Base-by-base conservation (phyloP, 2,888 invertebrate genomes). In the Antheraea assamensis region DNA sequence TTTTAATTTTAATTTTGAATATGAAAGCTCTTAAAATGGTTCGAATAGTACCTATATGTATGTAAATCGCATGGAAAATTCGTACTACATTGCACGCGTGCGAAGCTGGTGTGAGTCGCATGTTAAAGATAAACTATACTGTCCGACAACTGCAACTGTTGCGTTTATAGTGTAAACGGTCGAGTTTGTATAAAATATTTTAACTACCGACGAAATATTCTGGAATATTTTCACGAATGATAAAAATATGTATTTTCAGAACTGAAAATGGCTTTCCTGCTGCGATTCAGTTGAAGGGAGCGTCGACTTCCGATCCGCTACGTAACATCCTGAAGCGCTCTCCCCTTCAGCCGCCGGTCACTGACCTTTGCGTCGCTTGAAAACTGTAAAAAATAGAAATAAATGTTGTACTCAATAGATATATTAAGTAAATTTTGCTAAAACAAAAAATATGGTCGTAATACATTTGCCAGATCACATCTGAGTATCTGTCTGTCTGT, bases 291-390 rank as follows among this genome's bases (percentile, higher is more conserved):
- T 64, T 75, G 76, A 77, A 77, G 75, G 77, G 78, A 79, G 77
- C 80, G 77, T 76, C 73, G 77, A 82, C 77, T 81, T 85, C 84
- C 85, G 83, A 80, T 81, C 77, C 79, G 70, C 76, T 78, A 81
- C 81, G 80, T 83, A 78, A 81, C 80, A 72, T 82, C 84, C 85
- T 80, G 78, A 64, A 74, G 61, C 71, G 49, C 58, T 47, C 70
- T 64, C 75, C 71, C 52, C 66, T 52, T 55, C 70, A n/a, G 70
- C 77, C 75, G 76, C 78, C 78, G 77, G 72, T 77, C 75, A 70
- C 76, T 42, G 75, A 73, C 73, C 75, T 78, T 81, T 84, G 81
- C 80, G 76, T 78, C 72, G 55, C 52, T 72, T 78, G 78, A 79
- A 83, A 79, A 80, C 82, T 80, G 78, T 81, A 5, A 64, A 64